Evolutionary conservation across 2,888 invertebrate species (phyloP).

Genomic region (Nomada ruficornis): DNA sequence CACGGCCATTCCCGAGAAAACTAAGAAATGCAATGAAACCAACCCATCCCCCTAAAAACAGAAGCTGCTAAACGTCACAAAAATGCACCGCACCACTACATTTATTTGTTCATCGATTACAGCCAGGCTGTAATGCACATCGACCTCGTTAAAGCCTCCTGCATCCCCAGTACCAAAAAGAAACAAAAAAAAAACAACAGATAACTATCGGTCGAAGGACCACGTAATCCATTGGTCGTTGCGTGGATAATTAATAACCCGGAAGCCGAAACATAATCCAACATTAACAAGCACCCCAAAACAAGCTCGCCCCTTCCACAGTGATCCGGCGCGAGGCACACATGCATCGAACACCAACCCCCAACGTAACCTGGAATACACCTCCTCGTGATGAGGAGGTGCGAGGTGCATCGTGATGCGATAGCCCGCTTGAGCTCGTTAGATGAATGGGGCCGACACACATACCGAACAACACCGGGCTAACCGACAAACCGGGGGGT

Average conservation of each 20-base stretch:
- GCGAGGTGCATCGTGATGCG: slow-evolving; percentile 62
- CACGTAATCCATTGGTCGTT: slow-evolving; percentile 23
- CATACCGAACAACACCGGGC: slow-evolving; percentile 54
- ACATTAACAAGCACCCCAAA: slow-evolving; percentile 53
- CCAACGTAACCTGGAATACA: slow-evolving; percentile 55
- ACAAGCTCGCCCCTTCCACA: slow-evolving; percentile 1
- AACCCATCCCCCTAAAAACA: neutral
- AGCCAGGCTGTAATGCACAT: slow-evolving; percentile 20
- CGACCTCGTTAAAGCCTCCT: slow-evolving; percentile 33
- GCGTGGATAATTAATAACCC: slow-evolving; percentile 61
- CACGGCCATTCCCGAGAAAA: too few species aligned
- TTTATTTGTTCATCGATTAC: slow-evolving; percentile 28
- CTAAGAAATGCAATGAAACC: neutral
- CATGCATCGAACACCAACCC: neutral
- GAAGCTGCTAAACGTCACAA: neutral
- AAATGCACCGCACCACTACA: neutral
- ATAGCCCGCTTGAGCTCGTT: slow-evolving; percentile 78
- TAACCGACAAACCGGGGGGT: slow-evolving; percentile 32
- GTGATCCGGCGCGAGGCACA: neutral
- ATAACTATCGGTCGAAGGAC: slow-evolving; percentile 9
- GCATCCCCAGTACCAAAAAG: neutral
- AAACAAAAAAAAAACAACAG: neutral
- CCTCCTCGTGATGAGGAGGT: slow-evolving; percentile 63
- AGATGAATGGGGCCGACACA: slow-evolving; percentile 81
- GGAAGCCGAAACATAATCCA: slow-evolving; percentile 61